Percentiles rank a stretch among this genome's conserved stretches.
Evolutionary conservation across 2,797 vertebrate genomes (phyloP).

Genomic region (Sebastes oblongus): DNA sequence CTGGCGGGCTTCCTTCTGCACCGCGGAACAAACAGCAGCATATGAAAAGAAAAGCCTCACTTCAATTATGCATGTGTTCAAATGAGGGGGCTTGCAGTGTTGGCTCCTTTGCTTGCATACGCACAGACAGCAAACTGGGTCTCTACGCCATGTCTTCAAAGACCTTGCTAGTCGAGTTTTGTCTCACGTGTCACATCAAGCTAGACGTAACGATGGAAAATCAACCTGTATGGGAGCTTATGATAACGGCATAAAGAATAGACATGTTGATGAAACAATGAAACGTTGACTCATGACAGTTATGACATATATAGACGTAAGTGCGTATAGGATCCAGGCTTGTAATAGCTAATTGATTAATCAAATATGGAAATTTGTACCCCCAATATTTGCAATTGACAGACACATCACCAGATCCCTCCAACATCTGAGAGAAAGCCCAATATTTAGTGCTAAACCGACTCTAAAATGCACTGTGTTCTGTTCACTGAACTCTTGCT

Average conservation of each 20-base stretch:
- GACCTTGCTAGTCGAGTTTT: not conserved
- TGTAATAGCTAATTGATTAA: not conserved
- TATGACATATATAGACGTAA: not conserved
- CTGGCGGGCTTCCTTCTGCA: constrained; percentile 41
- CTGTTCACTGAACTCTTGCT: not conserved
- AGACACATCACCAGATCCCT: not conserved
- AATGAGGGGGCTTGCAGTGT: constrained; percentile 51
- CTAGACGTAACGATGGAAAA: not conserved
- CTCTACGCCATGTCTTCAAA: constrained; percentile 5
- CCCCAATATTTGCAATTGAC: not conserved
- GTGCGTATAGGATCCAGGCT: not conserved
- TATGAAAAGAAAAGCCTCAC: constrained; percentile 41
- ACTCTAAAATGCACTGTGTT: not conserved
- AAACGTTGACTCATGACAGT: not conserved
- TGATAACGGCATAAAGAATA: not conserved
- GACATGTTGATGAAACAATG: not conserved
- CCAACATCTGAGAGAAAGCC: not conserved
- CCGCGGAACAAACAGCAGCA: constrained; percentile 34
- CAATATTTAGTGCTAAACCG: not conserved
- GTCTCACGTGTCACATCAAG: constrained; percentile 13
- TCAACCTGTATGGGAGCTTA: not conserved
- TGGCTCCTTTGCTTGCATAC: constrained; percentile 31
- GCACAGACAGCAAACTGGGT: constrained; percentile 31
- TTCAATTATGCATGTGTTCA: constrained; percentile 65
- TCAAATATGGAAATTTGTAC: not conserved